phyloP scores from a whole-genome alignment of 2,113 vertebrate genomes.

The Phrynosoma platyrhinos region DNA sequence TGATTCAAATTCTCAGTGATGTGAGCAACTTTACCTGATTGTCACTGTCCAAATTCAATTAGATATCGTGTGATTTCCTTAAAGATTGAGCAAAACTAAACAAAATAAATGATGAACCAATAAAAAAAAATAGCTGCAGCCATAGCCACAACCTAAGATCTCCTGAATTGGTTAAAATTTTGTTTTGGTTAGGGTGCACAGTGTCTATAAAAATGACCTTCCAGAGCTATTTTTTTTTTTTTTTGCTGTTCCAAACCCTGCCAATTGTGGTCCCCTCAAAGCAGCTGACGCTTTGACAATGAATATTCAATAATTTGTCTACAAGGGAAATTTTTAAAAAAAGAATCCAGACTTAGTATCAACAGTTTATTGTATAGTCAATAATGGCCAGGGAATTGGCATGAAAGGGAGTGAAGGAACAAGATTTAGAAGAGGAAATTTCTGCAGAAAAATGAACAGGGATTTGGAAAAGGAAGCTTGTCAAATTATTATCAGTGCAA shows the following conservation, averaged over 20 bases:
- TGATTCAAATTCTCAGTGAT: neutral
- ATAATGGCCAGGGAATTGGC: no score
- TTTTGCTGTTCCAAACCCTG: neutral
- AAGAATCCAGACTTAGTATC: no score
- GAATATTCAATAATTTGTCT: neutral
- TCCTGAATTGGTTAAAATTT: no score
- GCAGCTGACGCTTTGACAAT: neutral
- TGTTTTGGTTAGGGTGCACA: no score
- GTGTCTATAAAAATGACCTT: neutral
- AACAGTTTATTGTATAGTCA: no score
- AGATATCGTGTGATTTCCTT: neutral
- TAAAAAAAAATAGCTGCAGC: no score
- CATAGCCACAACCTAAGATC: no score
- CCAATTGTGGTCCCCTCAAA: neutral
- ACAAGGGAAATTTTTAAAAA: neutral
- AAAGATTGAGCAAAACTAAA: neutral
- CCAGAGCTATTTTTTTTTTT: neutral
- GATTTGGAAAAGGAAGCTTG: no score
- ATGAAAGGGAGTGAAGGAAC: no score
- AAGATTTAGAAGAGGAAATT: no score
- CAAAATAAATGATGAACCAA: neutral
- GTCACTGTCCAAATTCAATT: neutral
- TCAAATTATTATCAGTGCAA: no score
- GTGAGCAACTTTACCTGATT: neutral
- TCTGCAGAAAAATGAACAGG: no score